A percentile compares a stretch with the other conserved stretches of the same genome.
These are phyloP conservation scores for Misgurnus mizolepis DNA, from an alignment of 2,113 vertebrate species.

Conservation along the genomic window DNA sequence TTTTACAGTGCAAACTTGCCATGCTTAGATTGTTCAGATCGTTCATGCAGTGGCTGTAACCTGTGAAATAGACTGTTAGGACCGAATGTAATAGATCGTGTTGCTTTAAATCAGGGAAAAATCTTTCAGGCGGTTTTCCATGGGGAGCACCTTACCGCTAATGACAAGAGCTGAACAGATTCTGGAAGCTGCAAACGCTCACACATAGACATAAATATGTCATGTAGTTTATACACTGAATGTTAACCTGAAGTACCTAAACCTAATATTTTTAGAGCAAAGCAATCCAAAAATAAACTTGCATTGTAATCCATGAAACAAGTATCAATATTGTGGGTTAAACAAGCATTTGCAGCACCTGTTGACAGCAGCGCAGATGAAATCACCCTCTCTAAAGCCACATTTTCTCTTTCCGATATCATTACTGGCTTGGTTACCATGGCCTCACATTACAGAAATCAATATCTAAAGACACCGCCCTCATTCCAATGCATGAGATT, in stretches of 20 bases:
- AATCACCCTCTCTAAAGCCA: constrained; percentile 43
- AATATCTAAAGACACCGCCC: constrained; percentile 59
- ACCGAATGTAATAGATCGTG: not conserved
- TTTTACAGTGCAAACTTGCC: not conserved
- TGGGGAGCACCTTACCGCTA: not conserved
- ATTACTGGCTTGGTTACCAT: constrained; percentile 52
- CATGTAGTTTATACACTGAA: not conserved
- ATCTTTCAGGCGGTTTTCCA: constrained; percentile 14
- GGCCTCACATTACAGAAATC: constrained; percentile 59
- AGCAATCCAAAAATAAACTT: constrained; percentile 15
- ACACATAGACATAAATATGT: not conserved
- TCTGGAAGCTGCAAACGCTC: not conserved
- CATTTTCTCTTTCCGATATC: constrained; percentile 43
- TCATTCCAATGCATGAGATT: constrained; percentile 59
- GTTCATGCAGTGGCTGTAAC: constrained; percentile 53
- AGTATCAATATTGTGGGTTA: constrained; percentile 28
- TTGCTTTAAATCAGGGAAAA: constrained; percentile 28
- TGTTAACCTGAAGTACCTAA: not conserved
- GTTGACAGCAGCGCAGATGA: constrained; percentile 12
- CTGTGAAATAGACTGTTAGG: constrained; percentile 18
- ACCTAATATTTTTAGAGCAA: not conserved
- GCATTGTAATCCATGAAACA: constrained; percentile 17
- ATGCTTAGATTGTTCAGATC: constrained; percentile 18
- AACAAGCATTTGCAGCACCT: constrained; percentile 42
- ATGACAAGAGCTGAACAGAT: not conserved